Evolutionary conservation across 2,113 vertebrate genomes (phyloP).

Genomic region (Chlamydotis undulata): DNA sequence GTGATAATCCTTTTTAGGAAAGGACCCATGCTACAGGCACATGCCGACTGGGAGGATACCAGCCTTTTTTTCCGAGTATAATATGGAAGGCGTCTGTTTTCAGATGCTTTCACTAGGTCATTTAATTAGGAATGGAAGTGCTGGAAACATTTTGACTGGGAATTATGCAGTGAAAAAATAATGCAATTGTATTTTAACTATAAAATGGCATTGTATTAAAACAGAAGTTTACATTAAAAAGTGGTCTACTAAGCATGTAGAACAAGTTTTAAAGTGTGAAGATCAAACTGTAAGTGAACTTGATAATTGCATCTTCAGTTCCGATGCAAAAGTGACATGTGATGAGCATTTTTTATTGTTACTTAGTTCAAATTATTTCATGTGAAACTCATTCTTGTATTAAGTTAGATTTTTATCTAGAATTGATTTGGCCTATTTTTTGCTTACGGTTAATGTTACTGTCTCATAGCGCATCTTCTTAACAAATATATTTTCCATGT

Average conservation of each 20-base stretch:
- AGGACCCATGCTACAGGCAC: neutral
- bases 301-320: neutral
- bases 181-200: neutral
- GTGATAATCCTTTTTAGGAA: neutral
- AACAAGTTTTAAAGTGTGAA: neutral
- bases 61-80: neutral
- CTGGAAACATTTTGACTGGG: neutral
- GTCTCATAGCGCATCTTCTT: neutral
- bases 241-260: neutral
- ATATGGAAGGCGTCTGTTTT: neutral
- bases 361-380: neutral
- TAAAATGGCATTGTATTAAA: neutral
- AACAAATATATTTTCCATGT: neutral
- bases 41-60: neutral
- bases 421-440: neutral
- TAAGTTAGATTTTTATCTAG: neutral
- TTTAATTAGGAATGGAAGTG: neutral
- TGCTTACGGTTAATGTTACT: neutral
- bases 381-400: neutral
- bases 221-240: neutral
- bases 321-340: neutral
- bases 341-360: neutral
- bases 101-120: neutral
- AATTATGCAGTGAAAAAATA: neutral
- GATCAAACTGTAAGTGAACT: neutral